A percentile compares a stretch with the other conserved stretches of the same genome.
phyloP scores from a whole-genome alignment of 2,888 invertebrate genomes.

The Meteorus colon region DNA sequence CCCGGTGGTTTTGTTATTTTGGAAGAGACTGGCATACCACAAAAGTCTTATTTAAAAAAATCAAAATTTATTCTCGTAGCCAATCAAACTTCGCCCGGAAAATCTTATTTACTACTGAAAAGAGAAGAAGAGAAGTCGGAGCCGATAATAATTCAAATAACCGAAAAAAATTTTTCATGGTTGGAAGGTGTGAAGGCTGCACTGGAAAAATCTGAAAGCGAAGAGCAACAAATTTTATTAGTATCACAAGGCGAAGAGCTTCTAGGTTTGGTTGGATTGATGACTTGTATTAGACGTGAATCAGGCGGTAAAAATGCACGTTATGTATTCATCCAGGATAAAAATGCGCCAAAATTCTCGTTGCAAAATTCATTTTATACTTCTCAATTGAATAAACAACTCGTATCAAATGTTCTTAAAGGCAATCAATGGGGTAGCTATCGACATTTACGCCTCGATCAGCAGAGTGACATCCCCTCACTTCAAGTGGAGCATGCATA shows the following conservation, averaged over 20 bases:
- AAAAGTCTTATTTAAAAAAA: slow-evolving; percentile 55
- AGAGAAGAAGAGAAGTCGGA: slow-evolving; percentile 72
- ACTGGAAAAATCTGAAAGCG: slow-evolving; percentile 79
- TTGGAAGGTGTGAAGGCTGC: slow-evolving; percentile 86
- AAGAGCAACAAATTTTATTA: slow-evolving; percentile 79
- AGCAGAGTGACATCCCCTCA: slow-evolving; percentile 67
- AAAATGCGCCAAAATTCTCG: slow-evolving; percentile 78
- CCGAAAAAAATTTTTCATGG: slow-evolving; percentile 85
- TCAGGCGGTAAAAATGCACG: slow-evolving; percentile 87
- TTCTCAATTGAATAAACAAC: slow-evolving; percentile 82
- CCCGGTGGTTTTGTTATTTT: slow-evolving; percentile 83
- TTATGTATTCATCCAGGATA: slow-evolving; percentile 82
- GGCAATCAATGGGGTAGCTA: slow-evolving; percentile 90
- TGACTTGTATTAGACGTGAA: slow-evolving; percentile 92
- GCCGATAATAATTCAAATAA: slow-evolving; percentile 78
- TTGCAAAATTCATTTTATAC: slow-evolving; percentile 77
- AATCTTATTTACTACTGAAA: slow-evolving; percentile 81
- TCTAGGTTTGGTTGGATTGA: slow-evolving; percentile 86
- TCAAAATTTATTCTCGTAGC: slow-evolving; percentile 76
- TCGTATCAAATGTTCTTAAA: slow-evolving; percentile 89
- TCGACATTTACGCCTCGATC: slow-evolving; percentile 84
- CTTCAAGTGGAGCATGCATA: slow-evolving; percentile 92
- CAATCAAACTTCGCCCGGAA: slow-evolving; percentile 79
- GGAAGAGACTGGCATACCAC: slow-evolving; percentile 77
- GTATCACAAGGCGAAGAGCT: slow-evolving; percentile 81